Base-by-base conservation (phyloP, 2,888 invertebrate genomes). In the Eugnorisma glareosa region DNA sequence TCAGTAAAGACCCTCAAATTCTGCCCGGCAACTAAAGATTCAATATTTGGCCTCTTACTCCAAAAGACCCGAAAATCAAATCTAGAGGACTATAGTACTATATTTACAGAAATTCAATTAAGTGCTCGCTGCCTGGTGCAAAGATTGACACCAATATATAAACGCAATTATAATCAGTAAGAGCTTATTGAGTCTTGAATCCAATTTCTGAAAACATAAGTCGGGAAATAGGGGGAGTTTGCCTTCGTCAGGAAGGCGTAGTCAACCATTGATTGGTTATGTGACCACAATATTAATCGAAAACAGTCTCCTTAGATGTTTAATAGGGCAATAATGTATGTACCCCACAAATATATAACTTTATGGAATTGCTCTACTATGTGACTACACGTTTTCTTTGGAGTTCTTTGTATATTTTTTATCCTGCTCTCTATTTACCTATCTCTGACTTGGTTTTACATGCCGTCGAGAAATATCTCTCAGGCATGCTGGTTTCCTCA, bases 81-180 rank as follows among this genome's bases (percentile, higher is more conserved):
- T 77, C 48, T 71, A 24, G 15, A 61, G 43, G 31, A 54, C 67
- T 40, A 63, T 11, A 61, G 70, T 72, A 77, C 61, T 64, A 72
- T 81, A 73, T 79, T 81, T 59, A 72, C 57, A 64, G 74, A 70
- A 77, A 83, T 68, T 75, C 35, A 75, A 79, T 85, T 77, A 72
- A 28, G 35, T 74, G 67, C 37, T 57, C 68, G 48, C 43, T 69
- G 67, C 54, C 66, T 77, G 73, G 67, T 66, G 77, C 57, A 72
- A 79, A 75, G 72, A 77, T 83, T 81, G 81, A 77, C 83, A 75
- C 51, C 68, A 82, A 82, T 70, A 57, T 75, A 83, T 83, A 79
- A 87, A 85, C 68, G 71, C 40, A 83, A 87, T 82, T 85, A 84
- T 77, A 61, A 85, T 79, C 67, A 74, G 70, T 76, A 73, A 81